Evolutionary conservation across 2,797 vertebrate species (phyloP).

Genomic region (Xenentodon cancila): DNA sequence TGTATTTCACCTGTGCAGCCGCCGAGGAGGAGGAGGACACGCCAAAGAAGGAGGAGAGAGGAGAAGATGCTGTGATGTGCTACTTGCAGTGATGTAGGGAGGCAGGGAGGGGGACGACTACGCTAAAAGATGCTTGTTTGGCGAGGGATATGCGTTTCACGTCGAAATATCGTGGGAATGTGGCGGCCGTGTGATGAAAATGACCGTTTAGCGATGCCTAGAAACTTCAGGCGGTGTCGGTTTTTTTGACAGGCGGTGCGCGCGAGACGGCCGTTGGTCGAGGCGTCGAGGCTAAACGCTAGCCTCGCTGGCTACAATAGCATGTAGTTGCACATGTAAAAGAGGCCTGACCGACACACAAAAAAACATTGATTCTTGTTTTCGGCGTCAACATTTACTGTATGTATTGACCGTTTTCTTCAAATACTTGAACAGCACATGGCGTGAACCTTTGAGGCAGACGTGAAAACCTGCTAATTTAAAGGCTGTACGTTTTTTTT

Average conservation of each 20-base stretch:
- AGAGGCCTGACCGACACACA: slow-evolving; percentile 54
- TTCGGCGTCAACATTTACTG: slow-evolving; percentile 16
- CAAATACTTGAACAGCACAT: neutral
- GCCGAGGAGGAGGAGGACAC: slow-evolving; percentile 85
- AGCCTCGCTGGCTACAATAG: slow-evolving; percentile 72
- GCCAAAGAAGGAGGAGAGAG: slow-evolving; percentile 78
- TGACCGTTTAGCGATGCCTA: slow-evolving; percentile 58
- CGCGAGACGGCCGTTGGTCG: slow-evolving; percentile 57
- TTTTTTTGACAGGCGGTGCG: slow-evolving; percentile 70
- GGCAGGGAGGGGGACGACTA: slow-evolving; percentile 58
- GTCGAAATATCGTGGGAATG: slow-evolving; percentile 63
- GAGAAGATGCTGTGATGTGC: slow-evolving; percentile 86
- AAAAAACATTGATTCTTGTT: slow-evolving; percentile 21
- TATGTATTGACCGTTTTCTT: slow-evolving; percentile 19
- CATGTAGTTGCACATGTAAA: slow-evolving; percentile 74
- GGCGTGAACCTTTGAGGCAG: slow-evolving; percentile 13
- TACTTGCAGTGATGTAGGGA: slow-evolving; percentile 82
- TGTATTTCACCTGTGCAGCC: slow-evolving; percentile 54
- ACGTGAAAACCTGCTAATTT: slow-evolving; percentile 23
- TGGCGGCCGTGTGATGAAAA: slow-evolving; percentile 53
- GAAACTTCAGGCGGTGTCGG: slow-evolving; percentile 67
- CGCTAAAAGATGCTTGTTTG: slow-evolving; percentile 72
- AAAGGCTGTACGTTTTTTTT: slow-evolving; percentile 24
- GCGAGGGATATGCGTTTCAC: slow-evolving; percentile 57
- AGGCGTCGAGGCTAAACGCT: slow-evolving; percentile 68